Conservation (phyloP, 2,797 vertebrate genomes). For the Cheirogaleus major region DNA sequence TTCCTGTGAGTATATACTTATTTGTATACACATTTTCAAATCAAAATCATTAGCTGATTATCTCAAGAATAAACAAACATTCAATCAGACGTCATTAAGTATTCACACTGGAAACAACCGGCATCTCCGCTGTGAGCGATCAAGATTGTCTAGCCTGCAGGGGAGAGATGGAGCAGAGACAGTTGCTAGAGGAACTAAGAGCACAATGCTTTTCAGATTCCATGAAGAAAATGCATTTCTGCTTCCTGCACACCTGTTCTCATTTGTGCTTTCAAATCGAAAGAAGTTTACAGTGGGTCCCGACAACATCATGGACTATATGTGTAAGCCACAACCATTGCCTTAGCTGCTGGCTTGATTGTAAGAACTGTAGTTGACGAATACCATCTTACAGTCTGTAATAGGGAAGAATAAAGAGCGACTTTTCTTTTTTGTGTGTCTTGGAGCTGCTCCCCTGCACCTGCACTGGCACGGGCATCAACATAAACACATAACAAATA, state of each 20-base stretch:
- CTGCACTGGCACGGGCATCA: not conserved
- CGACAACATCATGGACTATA: not conserved
- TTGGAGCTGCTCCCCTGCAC: not conserved
- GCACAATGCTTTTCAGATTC: not conserved
- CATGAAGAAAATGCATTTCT: not conserved
- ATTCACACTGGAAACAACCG: not conserved
- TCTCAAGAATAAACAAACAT: conserved; percentile 15
- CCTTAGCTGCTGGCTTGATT: not conserved
- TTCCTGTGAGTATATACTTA: not conserved
- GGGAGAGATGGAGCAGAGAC: not conserved
- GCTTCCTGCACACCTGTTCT: not conserved
- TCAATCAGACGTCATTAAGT: not conserved
- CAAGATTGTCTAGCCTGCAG: not conserved
- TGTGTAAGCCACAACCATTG: not conserved
- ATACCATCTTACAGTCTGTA: not conserved
- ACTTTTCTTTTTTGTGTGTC: not conserved
- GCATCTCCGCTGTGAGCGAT: not conserved
- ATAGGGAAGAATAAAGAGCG: not conserved
- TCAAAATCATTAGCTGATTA: conserved; percentile 39
- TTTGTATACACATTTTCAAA: conserved; percentile 4
- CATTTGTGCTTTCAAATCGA: not conserved
- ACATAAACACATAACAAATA: not conserved
- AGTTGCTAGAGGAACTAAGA: not conserved
- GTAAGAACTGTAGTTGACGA: not conserved
- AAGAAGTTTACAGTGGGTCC: not conserved